Percentiles rank a stretch among this genome's conserved stretches.
phyloP scores from a whole-genome alignment of 2,113 vertebrate species.

The Tringa solitaria region DNA sequence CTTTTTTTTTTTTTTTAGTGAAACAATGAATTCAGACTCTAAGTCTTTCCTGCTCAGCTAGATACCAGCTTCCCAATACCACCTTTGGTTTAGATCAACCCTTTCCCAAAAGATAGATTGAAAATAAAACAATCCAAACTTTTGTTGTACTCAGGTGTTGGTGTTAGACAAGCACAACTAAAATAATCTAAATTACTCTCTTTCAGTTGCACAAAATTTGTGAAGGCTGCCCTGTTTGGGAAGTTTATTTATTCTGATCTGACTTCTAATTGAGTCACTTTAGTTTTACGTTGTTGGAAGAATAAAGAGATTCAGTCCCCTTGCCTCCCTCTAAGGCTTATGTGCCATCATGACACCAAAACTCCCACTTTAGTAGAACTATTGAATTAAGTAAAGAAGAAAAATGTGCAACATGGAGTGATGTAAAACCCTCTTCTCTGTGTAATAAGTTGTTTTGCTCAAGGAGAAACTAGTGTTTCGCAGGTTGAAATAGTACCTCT shows the following conservation, averaged over 20 bases:
- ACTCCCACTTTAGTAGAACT: background rate
- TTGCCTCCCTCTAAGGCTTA: background rate
- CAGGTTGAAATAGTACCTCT: background rate
- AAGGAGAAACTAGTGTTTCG: background rate
- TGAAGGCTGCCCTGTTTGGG: fast-evolving
- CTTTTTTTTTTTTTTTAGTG: background rate
- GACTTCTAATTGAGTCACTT: background rate
- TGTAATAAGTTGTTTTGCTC: background rate
- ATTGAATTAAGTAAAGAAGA: background rate
- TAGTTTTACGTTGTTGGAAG: background rate
- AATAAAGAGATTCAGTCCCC: background rate
- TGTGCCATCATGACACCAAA: background rate
- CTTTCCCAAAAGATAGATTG: background rate
- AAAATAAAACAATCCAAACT: background rate
- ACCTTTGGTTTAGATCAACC: background rate
- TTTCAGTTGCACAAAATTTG: background rate
- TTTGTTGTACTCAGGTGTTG: background rate
- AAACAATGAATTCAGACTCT: background rate
- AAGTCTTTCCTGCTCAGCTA: background rate
- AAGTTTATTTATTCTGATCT: background rate
- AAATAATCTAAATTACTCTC: background rate
- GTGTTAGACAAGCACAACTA: background rate
- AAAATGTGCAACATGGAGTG: background rate
- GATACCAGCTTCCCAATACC: background rate
- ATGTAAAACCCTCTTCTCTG: background rate